Evolutionary conservation across 1,140 invertebrate species (phyloP), one percentile per base, ranked within the genome.

Genomic region (Sitophilus oryzae): DNA sequence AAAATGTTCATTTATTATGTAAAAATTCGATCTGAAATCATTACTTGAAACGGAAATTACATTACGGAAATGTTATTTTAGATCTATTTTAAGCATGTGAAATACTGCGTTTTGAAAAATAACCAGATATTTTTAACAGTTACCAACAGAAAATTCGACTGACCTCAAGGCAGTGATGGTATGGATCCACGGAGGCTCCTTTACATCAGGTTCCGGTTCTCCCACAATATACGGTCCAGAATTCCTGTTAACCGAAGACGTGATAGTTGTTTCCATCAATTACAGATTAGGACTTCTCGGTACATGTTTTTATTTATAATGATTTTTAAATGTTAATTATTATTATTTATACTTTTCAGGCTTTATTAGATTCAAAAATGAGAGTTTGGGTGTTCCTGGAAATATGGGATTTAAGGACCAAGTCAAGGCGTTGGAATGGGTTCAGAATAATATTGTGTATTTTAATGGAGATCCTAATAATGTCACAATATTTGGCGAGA

Each of bases 131-230:
- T 14, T 5, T 41, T 59, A 49, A 44, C 9, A 59, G 52, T 18
- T 50, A 18, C 52, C 52, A 40, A 18, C 11, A 10, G 34, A 44
- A 51, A n/a, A n/a, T n/a, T 15, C 23, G 2, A 25, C 37, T 46
- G 23, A 53, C 5, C 21, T 52, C 14, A 62, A 56, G 55, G 74
- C 82, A 1, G 82, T 85, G 0, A 79, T 86, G 76, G 76, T 86
- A 0, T 85, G 73, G 63, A 75, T 86, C n/a, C 80, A 85, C 55
- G 80, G 80, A n/a, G 84, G 84, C 47, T 77, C 69, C 0, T 86
- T 78, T 61, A 69, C 73, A 16, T 58, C 59, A 3, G 83, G 81
- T n/a, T 77, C 78, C 6, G 78, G 77, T n/a, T 69, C 80, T 21
- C 66, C 73, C 10, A 64, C 71, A 18, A 25, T 77, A 0, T 78